Base-by-base conservation (phyloP, 1,140 invertebrate genomes). In the Zeugodacus cucurbitae region DNA sequence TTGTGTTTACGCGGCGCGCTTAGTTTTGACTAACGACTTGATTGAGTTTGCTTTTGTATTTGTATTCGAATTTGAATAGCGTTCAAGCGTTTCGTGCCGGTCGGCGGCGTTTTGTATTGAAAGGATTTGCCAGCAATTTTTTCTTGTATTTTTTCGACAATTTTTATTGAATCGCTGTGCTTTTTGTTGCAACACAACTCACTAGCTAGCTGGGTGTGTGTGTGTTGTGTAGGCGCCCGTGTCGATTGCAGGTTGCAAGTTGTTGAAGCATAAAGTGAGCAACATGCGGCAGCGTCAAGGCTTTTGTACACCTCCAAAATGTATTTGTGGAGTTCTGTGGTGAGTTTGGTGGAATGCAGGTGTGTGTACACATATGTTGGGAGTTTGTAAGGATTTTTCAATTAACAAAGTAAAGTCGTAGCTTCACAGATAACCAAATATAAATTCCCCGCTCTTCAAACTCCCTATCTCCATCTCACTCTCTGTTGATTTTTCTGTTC, bases 31-130 rank as follows among this genome's bases (percentile, higher is more conserved):
- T 82, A 82, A 82, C 74, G 41, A 82, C 74, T 82, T 82, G 74
- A 82, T 82, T 82, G 74, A 82, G 74, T 82, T 82, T 82, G 41
- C 74, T 26, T 82, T 82, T 29, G 26, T 82, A 82, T 82, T 82
- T 82, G 74, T 82, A 54, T 82, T 82, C 74, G 74, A 82, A 82
- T 82, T 82, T 82, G 74, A 82, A 82, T 82, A 82, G 74, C 74
- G 22, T 37, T 82, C 74, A 82, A 82, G 74, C 74, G 74, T 82
- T 82, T 82, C 74, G 41, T n/a, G 41, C n/a, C 74, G 22, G n/a
- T 26, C 34, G 74, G 74, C 41, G 74, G 34, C 34, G 67, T 6
- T 34, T 26, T 82, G 74, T 48, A 41, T 48, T 82, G 74, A 82
- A 82, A 82, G 74, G 74, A 82, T 82, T 82, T 82, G 11, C 22